Conservation (phyloP, 2,888 invertebrate species). For the Sphaerophoria rueppellii region DNA sequence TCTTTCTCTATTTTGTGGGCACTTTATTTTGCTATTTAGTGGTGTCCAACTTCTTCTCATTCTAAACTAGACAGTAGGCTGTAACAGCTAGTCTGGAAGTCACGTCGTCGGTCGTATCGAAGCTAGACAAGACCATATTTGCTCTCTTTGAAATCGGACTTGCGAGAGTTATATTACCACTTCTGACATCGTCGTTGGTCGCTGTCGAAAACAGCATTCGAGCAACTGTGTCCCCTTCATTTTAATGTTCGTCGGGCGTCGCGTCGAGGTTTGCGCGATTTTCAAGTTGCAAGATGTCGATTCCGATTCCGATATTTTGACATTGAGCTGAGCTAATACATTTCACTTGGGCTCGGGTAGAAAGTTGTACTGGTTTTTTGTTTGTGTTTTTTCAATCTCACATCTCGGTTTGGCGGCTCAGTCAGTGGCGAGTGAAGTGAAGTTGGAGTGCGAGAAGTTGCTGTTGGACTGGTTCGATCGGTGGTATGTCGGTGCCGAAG, state of each 20-base stretch:
- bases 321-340: constrained; percentile 72
- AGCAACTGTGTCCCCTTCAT: not conserved
- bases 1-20: constrained; percentile 29
- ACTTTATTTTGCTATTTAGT: constrained; percentile 67
- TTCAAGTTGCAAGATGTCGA: constrained; percentile 55
- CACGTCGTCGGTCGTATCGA: too few relatives aligned
- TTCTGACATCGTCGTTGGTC: constrained; percentile 6
- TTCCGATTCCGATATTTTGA: constrained; percentile 68
- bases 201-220: not conserved
- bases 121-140: constrained; percentile 25
- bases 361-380: constrained; percentile 72
- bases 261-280: constrained; percentile 40
- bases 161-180: constrained; percentile 29
- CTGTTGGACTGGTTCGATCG: constrained; percentile 21
- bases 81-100: not conserved
- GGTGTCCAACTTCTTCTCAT: constrained; percentile 58
- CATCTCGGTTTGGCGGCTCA: constrained; percentile 23
- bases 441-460: too few relatives aligned
- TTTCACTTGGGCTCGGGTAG: constrained; percentile 63
- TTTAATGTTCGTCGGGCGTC: not conserved
- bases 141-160: constrained; percentile 26
- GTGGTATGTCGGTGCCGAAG: constrained; percentile 32
- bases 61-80: constrained; percentile 42
- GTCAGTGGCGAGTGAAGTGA: constrained; percentile 10
- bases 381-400: constrained; percentile 44